Base-by-base conservation (phyloP, 2,797 vertebrate genomes). In the Sitta carolinensis region DNA sequence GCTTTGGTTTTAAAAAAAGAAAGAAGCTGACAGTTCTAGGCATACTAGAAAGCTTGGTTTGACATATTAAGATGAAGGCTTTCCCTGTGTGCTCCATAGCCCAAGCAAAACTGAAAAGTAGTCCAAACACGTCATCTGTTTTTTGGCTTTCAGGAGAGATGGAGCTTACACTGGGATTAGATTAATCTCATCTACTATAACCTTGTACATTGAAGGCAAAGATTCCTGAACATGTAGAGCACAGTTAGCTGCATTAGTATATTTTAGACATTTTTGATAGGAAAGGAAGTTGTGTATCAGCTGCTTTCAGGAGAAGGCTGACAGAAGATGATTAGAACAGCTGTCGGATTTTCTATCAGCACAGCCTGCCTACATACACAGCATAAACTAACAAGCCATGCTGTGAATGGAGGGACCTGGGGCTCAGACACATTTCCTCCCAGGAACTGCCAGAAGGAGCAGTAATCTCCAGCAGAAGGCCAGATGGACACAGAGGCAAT, bases 171-270 rank as follows among this genome's bases (percentile, higher is more conserved):
- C 0, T 57, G 26, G 21, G 11, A 42, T 18, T 83, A 21, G 42
- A 57, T 55, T 93, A 7, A 81, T 52, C 16, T 83, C 38, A 72
- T 38, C 23, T 42, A 32, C 52, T 8, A 21, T 42, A 87, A 89
- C 32, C 8, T 47, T 16, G 1, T 38, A 72, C 5, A 78, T 17
- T 1, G 0, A 36, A 76, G 59, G 78, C 27, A 81, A 86, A 68
- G 81, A 40, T n/a, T 82, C n/a, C 51, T 11, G 11, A 70, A 63
- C 20, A 66, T 3, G 2, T 8, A 67, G 10, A 77, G 29, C 11
- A 52, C 1, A 0, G 15, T 27, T 70, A 9, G 15, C 26, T 63
- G 40, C 0, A 0, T 6, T 72, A 23, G 57, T 34, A 15, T n/a
- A 18, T 45, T 88, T 67, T 11, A 77, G n/a, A 47, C 17, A 12